These are phyloP conservation scores for Pteropus alecto DNA, from an alignment of 2,113 vertebrate species.

Conservation along the genomic window DNA sequence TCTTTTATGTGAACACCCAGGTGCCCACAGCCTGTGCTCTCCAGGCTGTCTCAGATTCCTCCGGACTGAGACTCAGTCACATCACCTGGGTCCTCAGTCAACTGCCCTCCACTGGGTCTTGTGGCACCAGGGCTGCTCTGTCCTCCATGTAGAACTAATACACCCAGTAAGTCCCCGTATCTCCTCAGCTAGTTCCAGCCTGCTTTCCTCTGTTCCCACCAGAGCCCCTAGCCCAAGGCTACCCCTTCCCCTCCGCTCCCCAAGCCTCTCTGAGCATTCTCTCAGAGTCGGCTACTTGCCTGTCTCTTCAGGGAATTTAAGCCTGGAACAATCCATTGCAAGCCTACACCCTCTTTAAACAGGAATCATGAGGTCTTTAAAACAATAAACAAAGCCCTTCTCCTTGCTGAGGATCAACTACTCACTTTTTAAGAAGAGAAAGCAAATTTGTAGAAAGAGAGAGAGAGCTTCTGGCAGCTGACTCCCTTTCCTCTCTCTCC, in stretches of 20 bases:
- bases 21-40: not conserved
- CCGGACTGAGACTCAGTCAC: not conserved
- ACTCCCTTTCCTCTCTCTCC: not conserved
- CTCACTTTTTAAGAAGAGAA: conserved; percentile 26
- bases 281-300: not conserved
- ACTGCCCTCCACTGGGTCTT: not conserved
- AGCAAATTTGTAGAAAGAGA: conserved; percentile 24
- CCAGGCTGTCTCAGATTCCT: not conserved
- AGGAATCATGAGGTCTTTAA: conserved; percentile 43
- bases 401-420: conserved; percentile 11
- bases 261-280: not conserved
- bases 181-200: not conserved
- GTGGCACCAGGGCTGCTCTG: not conserved
- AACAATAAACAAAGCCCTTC: conserved; percentile 50
- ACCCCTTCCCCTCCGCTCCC: not conserved
- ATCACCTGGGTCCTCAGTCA: not conserved
- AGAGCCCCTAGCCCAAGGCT: not conserved
- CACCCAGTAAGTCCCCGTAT: not conserved
- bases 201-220: not conserved
- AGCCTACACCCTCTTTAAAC: conserved; percentile 39
- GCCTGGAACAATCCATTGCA: not conserved
- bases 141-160: not conserved
- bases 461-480: not conserved
- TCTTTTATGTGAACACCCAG: not conserved
- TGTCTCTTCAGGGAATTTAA: conserved; percentile 13